phyloP scores from a whole-genome alignment of 2,113 vertebrate species.

The Brienomyrus longianalis region DNA sequence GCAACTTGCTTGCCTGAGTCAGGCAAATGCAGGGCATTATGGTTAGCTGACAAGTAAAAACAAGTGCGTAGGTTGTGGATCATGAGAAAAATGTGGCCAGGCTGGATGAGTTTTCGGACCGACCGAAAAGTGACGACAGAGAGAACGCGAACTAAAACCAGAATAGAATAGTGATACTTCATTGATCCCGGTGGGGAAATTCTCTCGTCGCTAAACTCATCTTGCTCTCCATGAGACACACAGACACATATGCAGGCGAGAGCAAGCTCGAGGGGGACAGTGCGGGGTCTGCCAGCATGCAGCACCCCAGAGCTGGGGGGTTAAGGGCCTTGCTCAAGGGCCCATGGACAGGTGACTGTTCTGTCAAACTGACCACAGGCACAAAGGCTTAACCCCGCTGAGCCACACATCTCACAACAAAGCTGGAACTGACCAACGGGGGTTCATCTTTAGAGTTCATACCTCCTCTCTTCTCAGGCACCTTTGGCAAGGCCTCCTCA shows the following conservation, averaged over 20 bases:
- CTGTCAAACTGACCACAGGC: background rate
- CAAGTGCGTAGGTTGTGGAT: background rate
- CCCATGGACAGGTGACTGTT: background rate
- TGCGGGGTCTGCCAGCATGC: background rate
- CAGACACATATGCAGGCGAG: background rate
- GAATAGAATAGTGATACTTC: background rate
- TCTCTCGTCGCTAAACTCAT: background rate
- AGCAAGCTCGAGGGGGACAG: background rate
- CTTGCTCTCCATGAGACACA: background rate
- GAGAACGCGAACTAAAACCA: background rate
- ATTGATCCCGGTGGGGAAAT: background rate
- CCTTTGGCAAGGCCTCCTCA: constrained; percentile 61
- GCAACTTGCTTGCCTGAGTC: background rate
- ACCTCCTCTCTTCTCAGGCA: background rate
- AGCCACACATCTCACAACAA: background rate
- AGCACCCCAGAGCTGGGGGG: background rate
- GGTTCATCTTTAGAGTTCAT: background rate
- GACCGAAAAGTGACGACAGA: background rate
- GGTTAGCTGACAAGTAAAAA: background rate
- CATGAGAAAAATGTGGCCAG: background rate
- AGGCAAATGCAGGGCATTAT: background rate
- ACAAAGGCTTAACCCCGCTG: background rate
- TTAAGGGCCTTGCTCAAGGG: background rate
- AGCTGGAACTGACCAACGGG: background rate
- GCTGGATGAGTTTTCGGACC: background rate